Percentiles rank a stretch among this genome's conserved stretches.
Conservation (phyloP, 2,797 vertebrate genomes). For the Pipistrellus nathusii region DNA sequence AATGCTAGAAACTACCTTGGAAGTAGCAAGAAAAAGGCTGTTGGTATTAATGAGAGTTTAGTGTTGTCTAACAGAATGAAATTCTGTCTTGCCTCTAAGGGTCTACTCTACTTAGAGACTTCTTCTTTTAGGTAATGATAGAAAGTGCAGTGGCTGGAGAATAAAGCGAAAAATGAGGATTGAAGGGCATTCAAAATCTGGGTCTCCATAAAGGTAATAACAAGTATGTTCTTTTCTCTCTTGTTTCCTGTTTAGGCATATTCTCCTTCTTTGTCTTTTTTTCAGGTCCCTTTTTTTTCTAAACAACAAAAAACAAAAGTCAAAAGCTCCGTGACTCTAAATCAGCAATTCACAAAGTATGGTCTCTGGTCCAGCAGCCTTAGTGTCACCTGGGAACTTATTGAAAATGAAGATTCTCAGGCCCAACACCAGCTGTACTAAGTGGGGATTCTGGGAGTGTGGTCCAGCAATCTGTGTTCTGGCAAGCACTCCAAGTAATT, state of each 20-base stretch:
- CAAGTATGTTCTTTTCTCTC: neutral
- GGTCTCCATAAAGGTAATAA: too few relatives aligned
- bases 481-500: neutral
- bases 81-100: neutral
- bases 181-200: neutral
- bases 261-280: neutral
- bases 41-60: neutral
- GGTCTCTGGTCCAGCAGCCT: neutral
- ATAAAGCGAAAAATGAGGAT: neutral
- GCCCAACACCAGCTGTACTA: neutral
- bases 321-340: neutral
- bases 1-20: neutral
- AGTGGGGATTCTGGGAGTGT: neutral
- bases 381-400: neutral
- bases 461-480: neutral
- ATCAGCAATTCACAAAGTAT: neutral
- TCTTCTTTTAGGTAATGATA: neutral
- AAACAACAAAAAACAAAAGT: neutral
- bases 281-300: neutral
- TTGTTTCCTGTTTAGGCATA: neutral
- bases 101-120: neutral
- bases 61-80: neutral
- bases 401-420: neutral
- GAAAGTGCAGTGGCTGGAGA: neutral
- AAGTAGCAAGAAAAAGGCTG: neutral